A percentile compares a stretch with the other conserved stretches of the same genome.
Evolutionary conservation across 2,888 invertebrate genomes (phyloP).

Genomic region (Xiphydria camelus): DNA sequence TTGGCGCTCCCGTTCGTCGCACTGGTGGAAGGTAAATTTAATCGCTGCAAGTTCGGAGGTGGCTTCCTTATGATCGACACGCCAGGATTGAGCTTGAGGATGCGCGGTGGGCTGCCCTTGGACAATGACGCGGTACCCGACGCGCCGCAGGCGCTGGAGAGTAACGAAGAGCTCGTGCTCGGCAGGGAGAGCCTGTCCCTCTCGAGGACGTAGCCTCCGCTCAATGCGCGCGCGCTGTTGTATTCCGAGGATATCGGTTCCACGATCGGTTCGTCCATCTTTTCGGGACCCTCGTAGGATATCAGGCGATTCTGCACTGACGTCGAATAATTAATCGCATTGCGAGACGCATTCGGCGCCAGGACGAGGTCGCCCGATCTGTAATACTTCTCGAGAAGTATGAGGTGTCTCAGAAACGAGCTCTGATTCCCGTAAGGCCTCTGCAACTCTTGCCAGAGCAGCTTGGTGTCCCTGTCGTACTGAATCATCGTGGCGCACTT

Average conservation of each 20-base stretch:
- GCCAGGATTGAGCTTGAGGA: constrained; percentile 47
- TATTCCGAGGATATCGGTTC: constrained; percentile 46
- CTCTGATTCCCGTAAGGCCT: constrained; percentile 87
- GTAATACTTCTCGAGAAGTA: constrained; percentile 81
- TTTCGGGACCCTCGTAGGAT: constrained; percentile 68
- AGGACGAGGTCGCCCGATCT: constrained; percentile 77
- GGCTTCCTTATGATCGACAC: constrained; percentile 56
- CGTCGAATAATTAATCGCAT: constrained; percentile 77
- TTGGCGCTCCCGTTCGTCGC: constrained; percentile 32
- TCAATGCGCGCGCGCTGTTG: constrained; percentile 44
- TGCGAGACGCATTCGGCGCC: constrained; percentile 72
- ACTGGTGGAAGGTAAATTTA: constrained; percentile 39
- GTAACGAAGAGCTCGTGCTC: constrained; percentile 14
- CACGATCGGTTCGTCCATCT: constrained; percentile 50
- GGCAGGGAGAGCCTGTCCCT: constrained; percentile 32
- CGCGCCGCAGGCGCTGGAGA: not conserved
- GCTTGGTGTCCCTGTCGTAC: constrained; percentile 80
- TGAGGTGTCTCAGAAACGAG: constrained; percentile 79
- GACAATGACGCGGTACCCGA: not conserved
- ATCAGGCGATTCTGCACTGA: constrained; percentile 78
- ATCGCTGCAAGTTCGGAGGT: constrained; percentile 49
- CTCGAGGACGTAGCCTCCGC: constrained; percentile 50
- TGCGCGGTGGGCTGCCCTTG: constrained; percentile 32
- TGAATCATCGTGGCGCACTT: constrained; percentile 78
- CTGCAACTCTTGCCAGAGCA: constrained; percentile 80